A percentile compares a stretch with the other conserved stretches of the same genome.
These are phyloP conservation scores for Catocala fraxini DNA, from an alignment of 2,888 invertebrate genomes.

Conservation along the genomic window DNA sequence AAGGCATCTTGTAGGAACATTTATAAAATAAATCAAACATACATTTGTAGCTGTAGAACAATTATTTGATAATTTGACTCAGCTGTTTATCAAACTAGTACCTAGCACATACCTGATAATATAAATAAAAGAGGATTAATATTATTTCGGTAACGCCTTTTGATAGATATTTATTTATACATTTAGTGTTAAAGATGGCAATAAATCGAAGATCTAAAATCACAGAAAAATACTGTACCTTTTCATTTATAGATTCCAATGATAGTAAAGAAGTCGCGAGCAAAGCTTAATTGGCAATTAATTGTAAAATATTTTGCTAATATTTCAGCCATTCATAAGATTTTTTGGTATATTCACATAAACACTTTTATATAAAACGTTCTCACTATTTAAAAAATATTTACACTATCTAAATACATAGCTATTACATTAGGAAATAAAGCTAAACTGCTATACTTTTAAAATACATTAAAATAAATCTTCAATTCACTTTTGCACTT, in stretches of 20 bases:
- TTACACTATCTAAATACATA: constrained; percentile 41
- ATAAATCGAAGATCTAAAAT: constrained; percentile 17
- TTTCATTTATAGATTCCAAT: constrained; percentile 21
- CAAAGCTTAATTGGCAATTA: constrained; percentile 42
- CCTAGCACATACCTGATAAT: no score
- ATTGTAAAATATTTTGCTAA: constrained; percentile 42
- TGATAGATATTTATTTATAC: neutral
- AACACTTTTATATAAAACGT: constrained; percentile 31
- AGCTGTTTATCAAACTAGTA: no score
- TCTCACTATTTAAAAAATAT: constrained; percentile 35
- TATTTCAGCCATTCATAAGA: constrained; percentile 31
- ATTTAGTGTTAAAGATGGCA: no score
- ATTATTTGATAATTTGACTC: no score
- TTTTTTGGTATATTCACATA: constrained; percentile 30
- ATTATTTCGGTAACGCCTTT: neutral
- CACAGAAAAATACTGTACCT: constrained; percentile 50
- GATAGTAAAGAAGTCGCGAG: constrained; percentile 9
- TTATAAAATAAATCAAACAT: no score
- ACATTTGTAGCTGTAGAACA: no score
- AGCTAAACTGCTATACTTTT: constrained; percentile 25
- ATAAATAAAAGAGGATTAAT: no score
- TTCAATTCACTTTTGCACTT: constrained; percentile 56
- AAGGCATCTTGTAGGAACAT: no score
- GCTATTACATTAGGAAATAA: constrained; percentile 33
- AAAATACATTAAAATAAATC: constrained; percentile 51